These are phyloP conservation scores for Drosophila pallidifrons DNA, from an alignment of 1,140 invertebrate species.

Conservation along the genomic window DNA sequence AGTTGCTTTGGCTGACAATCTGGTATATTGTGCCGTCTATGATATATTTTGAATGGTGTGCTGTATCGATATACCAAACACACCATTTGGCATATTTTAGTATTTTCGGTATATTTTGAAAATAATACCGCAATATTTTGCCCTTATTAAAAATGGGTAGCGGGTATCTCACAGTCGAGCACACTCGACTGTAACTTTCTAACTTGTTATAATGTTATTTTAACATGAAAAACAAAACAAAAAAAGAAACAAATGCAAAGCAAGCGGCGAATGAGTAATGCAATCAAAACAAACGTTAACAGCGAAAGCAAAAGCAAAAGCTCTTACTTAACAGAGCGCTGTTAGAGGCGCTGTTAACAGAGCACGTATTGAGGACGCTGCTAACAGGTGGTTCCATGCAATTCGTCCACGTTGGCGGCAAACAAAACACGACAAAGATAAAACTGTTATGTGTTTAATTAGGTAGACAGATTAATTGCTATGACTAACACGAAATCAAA, in stretches of 20 bases:
- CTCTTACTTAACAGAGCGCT: slow-evolving; percentile 33
- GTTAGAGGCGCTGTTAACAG: slow-evolving; percentile 56
- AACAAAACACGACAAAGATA: slow-evolving; percentile 46
- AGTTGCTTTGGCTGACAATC: too few relatives aligned
- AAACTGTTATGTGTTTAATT: slow-evolving; percentile 64
- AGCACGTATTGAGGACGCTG: slow-evolving; percentile 29
- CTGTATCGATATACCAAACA: too few relatives aligned
- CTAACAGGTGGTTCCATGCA: slow-evolving; percentile 66
- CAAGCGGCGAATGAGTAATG: slow-evolving; percentile 1
- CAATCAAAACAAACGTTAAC: slow-evolving; percentile 9
- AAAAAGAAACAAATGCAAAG: neutral
- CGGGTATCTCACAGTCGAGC: too few relatives aligned
- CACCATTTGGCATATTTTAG: too few relatives aligned
- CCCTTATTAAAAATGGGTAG: too few relatives aligned
- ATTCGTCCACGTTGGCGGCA: slow-evolving; percentile 46
- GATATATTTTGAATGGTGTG: too few relatives aligned
- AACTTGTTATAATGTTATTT: neutral
- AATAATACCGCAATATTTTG: too few relatives aligned
- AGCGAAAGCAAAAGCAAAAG: slow-evolving; percentile 29
- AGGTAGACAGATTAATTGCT: slow-evolving; percentile 68
- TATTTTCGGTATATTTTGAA: too few relatives aligned
- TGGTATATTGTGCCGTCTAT: too few relatives aligned
- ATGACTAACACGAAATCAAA: slow-evolving; percentile 52
- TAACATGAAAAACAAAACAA: neutral
- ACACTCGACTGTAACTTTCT: too few relatives aligned